phyloP scores from a whole-genome alignment of 2,797 vertebrate species.

The Lepidocolaptes lacrymiger region DNA sequence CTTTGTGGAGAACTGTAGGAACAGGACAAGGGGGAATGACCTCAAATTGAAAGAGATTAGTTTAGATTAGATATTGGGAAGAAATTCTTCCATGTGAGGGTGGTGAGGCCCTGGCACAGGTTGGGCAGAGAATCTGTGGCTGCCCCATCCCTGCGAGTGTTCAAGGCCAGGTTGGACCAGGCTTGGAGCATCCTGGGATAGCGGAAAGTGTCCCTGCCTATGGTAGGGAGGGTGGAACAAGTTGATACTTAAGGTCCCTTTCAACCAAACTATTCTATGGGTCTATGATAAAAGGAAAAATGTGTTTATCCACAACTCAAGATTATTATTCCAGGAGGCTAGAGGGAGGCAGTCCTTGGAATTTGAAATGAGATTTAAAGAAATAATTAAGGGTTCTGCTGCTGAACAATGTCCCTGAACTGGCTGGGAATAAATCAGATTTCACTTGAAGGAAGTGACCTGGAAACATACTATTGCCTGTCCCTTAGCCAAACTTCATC shows the following conservation, averaged over 20 bases:
- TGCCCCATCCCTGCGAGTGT: background rate
- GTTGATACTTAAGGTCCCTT: background rate
- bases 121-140: background rate
- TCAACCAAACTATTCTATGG: background rate
- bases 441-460: conserved; percentile 22
- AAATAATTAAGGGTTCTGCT: conserved; percentile 26
- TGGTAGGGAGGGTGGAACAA: background rate
- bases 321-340: background rate
- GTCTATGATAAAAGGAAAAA: background rate
- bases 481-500: background rate
- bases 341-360: background rate
- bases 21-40: background rate
- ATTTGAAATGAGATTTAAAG: conserved; percentile 37
- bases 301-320: background rate
- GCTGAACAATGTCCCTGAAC: background rate
- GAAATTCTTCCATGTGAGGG: background rate
- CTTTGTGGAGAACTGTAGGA: background rate
- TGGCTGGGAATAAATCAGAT: conserved; percentile 41
- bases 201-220: background rate
- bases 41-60: background rate
- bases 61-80: background rate
- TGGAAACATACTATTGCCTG: conserved; percentile 16
- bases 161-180: background rate
- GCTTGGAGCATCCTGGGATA: too few species aligned
- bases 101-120: background rate